Evolutionary conservation across 2,113 vertebrate genomes (phyloP), one percentile per base, ranked within the genome.

Genomic region (Cyphomyrus discorhynchus): DNA sequence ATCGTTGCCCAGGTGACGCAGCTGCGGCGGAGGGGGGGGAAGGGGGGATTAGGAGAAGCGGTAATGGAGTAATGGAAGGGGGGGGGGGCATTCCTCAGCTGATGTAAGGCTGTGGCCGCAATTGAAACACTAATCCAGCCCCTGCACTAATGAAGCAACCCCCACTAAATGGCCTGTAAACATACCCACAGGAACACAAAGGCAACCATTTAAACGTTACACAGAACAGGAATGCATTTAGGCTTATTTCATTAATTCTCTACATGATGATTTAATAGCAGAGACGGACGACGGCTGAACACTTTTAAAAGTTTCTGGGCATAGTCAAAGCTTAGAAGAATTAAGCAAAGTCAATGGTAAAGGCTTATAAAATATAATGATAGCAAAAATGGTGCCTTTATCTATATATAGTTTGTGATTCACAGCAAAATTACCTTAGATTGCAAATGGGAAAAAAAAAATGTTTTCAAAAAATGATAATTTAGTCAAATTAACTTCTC

Each of bases 1-100:
- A 0, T 99, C 98, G 92, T 99, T 99, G 94, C 98, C 98, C 96
- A 99, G 97, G 97, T 99, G 98, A 94, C 98, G 98, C 92, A 99
- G 97, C 98, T 99, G 96, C 9, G 24, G 80, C 5, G 3, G 49
- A 7, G 47, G 15, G 85, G 52, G 17, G 5, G 52, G 82, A 1
- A 17, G 13, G 80, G 39, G 45, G n/a, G 82, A 84, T 45, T 46
- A 49, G 46, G 45, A 47, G 45, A 49, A 49, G 46, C 42, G 39
- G 45, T 85, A 50, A 50, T 85, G 45, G 19, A 35, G 35, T 17
- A 77, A 77, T 77, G 74, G 74, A 35, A n/a, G n/a, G 70, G 13
- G 13, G 70, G 70, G 31, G 74, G 74, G 74, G 74, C 31, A 80
- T 42, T 42, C 74, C 74, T 19, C 35, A 42, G 74, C 35, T 80